Conservation (phyloP, 2,113 vertebrate genomes). For the Zosterops lateralis region DNA sequence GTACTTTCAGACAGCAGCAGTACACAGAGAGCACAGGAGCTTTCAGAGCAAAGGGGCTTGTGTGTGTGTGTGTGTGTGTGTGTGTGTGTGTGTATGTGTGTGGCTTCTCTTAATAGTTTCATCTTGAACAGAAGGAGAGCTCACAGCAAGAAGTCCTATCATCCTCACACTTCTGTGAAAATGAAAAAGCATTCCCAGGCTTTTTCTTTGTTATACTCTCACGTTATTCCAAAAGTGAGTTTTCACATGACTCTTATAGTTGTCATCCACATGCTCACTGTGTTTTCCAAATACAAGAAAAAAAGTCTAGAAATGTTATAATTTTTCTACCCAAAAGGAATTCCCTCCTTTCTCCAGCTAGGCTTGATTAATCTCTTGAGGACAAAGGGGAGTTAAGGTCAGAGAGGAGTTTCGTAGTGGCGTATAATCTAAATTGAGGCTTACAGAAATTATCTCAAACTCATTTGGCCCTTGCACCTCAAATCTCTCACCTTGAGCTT, state of each 20-base stretch:
- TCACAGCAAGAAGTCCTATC: conserved; percentile 48
- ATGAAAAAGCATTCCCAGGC: background rate
- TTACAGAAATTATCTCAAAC: background rate
- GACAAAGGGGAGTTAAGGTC: background rate
- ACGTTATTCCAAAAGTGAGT: background rate
- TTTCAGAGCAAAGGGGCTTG: conserved; percentile 8
- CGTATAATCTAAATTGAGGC: background rate
- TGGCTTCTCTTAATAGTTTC: conserved; percentile 29
- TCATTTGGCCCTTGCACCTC: background rate
- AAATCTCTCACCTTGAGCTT: background rate
- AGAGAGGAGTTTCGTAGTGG: background rate
- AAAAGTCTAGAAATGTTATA: background rate
- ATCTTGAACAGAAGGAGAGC: background rate
- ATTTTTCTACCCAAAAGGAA: background rate
- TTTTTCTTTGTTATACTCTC: background rate
- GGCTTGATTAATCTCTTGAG: background rate
- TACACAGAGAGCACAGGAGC: background rate
- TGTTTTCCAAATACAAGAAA: background rate
- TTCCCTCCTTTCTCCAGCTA: background rate
- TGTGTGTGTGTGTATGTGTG: background rate
- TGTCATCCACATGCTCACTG: background rate
- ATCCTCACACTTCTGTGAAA: conserved; percentile 10
- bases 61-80: background rate
- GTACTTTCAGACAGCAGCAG: background rate
- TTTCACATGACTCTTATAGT: background rate